phyloP scores from a whole-genome alignment of 2,888 invertebrate species.

The Lycaena phlaeas region DNA sequence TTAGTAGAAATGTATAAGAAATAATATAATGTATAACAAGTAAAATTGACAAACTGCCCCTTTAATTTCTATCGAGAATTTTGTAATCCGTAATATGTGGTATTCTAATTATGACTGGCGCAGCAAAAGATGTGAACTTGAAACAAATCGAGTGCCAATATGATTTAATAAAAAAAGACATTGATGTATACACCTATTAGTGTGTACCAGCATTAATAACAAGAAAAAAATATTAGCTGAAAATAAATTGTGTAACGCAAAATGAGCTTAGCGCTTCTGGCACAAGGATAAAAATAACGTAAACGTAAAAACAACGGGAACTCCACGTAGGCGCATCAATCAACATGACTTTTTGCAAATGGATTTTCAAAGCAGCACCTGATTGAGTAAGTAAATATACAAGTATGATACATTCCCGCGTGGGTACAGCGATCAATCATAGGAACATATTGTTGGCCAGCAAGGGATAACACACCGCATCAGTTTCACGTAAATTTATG shows the following conservation, averaged over 20 bases:
- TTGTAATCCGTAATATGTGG: no score
- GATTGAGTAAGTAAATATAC: constrained; percentile 25
- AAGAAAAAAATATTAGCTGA: neutral
- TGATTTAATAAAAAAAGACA: no score
- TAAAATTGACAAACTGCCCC: no score
- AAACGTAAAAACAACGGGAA: constrained; percentile 11
- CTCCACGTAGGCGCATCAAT: constrained; percentile 18
- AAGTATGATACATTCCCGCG: constrained; percentile 12
- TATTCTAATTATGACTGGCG: no score
- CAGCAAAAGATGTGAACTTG: no score
- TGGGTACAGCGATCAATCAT: constrained; percentile 30
- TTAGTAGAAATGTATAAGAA: neutral
- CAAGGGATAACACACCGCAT: constrained; percentile 27
- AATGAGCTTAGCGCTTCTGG: neutral
- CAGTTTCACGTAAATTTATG: constrained; percentile 32
- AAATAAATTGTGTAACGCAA: neutral
- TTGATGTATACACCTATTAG: constrained; percentile 6
- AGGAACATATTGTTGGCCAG: constrained; percentile 32
- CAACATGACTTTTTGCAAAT: constrained; percentile 22
- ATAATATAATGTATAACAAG: neutral
- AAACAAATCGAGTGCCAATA: no score
- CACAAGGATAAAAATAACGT: neutral
- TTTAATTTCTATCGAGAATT: no score
- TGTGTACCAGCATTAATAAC: neutral
- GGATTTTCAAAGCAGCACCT: constrained; percentile 22